These are phyloP conservation scores for Chlorocebus sabaeus DNA, from an alignment of 2,113 vertebrate genomes.

Conservation along the genomic window DNA sequence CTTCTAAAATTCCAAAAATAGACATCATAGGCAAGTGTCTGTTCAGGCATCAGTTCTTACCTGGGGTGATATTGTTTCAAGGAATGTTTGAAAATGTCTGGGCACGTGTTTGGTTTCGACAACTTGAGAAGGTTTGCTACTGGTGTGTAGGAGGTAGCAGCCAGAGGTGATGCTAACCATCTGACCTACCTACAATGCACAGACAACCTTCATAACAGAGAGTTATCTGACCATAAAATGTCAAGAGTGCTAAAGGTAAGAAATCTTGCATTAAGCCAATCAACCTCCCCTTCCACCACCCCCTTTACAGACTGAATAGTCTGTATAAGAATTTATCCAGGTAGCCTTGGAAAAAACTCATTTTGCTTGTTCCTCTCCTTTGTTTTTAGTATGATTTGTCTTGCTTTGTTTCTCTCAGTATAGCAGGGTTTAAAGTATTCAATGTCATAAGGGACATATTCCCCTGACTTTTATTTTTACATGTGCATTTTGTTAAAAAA, in stretches of 20 bases:
- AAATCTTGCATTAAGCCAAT: neutral
- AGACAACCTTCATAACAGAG: neutral
- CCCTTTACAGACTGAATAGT: neutral
- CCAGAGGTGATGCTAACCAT: neutral
- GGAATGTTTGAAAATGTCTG: neutral
- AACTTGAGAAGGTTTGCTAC: neutral
- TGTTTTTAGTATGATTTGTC: neutral
- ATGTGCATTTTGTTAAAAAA: neutral
- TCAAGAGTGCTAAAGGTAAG: neutral
- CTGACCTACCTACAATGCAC: neutral
- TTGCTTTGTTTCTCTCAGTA: neutral
- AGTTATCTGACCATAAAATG: neutral
- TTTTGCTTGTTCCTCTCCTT: neutral
- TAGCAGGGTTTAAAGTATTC: neutral
- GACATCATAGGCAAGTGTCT: neutral
- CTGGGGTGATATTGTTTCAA: neutral
- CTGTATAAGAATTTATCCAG: neutral
- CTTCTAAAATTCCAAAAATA: neutral
- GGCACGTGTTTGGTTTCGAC: neutral
- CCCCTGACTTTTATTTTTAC: neutral
- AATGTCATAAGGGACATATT: neutral
- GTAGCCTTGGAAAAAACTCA: neutral
- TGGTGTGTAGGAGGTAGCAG: neutral
- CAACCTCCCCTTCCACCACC: too few relatives aligned
- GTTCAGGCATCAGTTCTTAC: neutral